Percentiles rank a stretch among this genome's conserved stretches.
phyloP scores from a whole-genome alignment of 2,113 vertebrate species.

The Colinus virginianus region DNA sequence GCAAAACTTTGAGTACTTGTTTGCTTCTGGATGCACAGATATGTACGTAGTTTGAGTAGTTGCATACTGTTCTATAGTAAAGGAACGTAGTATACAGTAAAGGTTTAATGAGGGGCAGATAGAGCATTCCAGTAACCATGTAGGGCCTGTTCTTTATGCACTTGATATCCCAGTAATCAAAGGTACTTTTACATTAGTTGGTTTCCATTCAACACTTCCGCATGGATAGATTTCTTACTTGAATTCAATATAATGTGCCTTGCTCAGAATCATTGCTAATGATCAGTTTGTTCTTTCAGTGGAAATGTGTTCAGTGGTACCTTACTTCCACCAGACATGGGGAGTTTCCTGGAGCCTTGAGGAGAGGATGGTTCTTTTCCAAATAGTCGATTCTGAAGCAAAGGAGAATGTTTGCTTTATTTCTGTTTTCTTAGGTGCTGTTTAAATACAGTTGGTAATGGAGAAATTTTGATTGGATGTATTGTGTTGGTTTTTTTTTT shows the following conservation, averaged over 20 bases:
- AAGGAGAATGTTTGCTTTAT: background rate
- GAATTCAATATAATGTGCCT: background rate
- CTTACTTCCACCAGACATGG: background rate
- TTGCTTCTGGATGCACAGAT: background rate
- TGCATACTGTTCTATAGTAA: background rate
- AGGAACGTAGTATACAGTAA: background rate
- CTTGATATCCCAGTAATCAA: background rate
- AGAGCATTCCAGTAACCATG: background rate
- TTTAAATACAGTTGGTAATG: background rate
- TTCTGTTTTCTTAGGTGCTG: background rate
- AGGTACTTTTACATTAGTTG: background rate
- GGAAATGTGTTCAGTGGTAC: background rate
- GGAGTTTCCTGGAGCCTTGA: background rate
- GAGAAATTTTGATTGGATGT: background rate
- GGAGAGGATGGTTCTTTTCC: background rate
- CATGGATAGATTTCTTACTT: background rate
- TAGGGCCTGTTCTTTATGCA: background rate
- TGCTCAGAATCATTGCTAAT: background rate
- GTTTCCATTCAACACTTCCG: background rate
- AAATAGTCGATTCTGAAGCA: background rate
- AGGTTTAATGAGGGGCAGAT: background rate
- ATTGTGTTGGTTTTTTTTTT: background rate
- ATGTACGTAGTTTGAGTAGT: background rate
- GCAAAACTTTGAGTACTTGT: background rate
- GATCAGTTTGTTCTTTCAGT: background rate